Base-by-base conservation (phyloP, 2,113 vertebrate species). In the Larimichthys crocea region DNA sequence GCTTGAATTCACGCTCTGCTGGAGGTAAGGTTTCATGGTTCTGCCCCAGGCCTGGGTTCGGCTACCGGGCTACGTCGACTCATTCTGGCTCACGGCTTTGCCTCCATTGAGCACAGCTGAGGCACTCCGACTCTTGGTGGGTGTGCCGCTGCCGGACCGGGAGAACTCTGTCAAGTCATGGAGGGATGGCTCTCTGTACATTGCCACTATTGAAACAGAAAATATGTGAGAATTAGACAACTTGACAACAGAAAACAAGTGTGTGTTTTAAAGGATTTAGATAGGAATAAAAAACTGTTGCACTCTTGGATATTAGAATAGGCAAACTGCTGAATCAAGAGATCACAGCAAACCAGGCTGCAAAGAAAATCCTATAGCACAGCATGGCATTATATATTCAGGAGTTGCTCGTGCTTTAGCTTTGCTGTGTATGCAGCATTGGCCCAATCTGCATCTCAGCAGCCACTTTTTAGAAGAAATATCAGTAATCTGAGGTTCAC, bases 181-280 rank as follows among this genome's bases (percentile, higher is more conserved):
- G 79, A 99, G 96, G 53, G 98, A 99, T 26, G 98, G 98, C 93
- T 99, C 98, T 94, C 98, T 97, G 94, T 99, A 99, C 97, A 99
- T 99, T 87, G 98, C 97, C 95, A 99, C 98, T 99, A 94, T 68
- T 80, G 92, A 95, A 88, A 88, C 71, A 93, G 52, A 81, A 66
- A 71, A 68, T 6, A 68, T 52, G 1, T 11, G 3, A 20, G 14
- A 56, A 46, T 90, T 1, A 85, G 72, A 70, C 12, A 75, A 67
- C 22, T 2, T 24, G 31, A 63, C 2, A 62, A 65, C 9, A 76
- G 4, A 20, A 68, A 67, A 60, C 10, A 20, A 59, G 5, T 56
- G 22, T 49, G 29, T 49, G 7, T 31, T 15, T 29, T 40, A 35
- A 6, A 12, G 17, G 26, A 9, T 7, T 42, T 4, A 15, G 16